Conservation (phyloP, 2,113 vertebrate genomes). For the Cyrtonyx montezumae region DNA sequence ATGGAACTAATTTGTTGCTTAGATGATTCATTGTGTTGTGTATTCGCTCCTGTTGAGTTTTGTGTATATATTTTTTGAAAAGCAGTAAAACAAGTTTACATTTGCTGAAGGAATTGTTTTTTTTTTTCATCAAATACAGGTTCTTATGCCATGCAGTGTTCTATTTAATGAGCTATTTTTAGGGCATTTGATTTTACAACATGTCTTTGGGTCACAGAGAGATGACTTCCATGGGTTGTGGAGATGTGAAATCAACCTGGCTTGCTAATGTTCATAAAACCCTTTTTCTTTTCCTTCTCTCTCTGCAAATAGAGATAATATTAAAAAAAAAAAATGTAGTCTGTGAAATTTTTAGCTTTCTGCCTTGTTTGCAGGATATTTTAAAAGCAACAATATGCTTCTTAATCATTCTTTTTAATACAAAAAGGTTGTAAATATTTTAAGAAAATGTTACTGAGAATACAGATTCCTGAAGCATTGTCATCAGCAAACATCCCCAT, state of each 20-base stretch:
- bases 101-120: background rate
- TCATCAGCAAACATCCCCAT: background rate
- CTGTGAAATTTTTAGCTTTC: background rate
- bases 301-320: background rate
- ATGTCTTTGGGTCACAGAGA: background rate
- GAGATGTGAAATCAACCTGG: background rate
- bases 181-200: background rate
- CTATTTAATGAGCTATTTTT: background rate
- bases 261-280: background rate
- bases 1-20: conserved; percentile 22
- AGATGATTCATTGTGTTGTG: background rate
- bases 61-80: background rate
- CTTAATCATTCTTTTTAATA: background rate
- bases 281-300: background rate
- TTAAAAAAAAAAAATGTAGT: background rate
- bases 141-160: background rate
- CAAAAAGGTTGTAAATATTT: background rate
- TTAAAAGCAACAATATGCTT: background rate
- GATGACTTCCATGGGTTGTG: background rate
- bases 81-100: background rate
- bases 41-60: background rate
- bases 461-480: background rate
- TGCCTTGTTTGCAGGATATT: background rate
- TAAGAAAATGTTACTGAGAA: background rate
- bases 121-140: background rate